A percentile compares a stretch with the other conserved stretches of the same genome.
These are phyloP conservation scores for Daphoenositta chrysoptera DNA, from an alignment of 2,113 vertebrate species.

Conservation along the genomic window DNA sequence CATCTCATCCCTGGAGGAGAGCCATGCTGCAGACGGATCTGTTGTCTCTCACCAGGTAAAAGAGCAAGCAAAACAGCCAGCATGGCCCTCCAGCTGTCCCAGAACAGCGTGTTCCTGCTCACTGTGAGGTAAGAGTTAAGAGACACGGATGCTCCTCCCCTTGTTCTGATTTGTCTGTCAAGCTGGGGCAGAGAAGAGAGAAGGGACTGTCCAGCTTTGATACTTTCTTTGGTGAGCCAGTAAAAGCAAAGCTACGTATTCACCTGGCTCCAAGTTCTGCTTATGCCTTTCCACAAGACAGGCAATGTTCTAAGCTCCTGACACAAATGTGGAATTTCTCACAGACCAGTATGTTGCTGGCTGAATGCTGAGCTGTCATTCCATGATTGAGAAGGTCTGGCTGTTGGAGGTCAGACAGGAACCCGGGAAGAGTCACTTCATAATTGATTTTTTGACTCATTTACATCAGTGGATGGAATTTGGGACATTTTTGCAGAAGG, in stretches of 20 bases:
- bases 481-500: not conserved
- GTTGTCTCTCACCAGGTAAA: not conserved
- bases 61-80: not conserved
- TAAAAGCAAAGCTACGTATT: not conserved
- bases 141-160: not conserved
- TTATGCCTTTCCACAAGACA: not conserved
- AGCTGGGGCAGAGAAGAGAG: not conserved
- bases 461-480: not conserved
- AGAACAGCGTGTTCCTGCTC: not conserved
- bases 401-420: not conserved
- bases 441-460: not conserved
- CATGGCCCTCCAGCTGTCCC: not conserved
- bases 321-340: not conserved
- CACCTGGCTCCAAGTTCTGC: not conserved
- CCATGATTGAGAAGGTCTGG: not conserved
- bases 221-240: not conserved
- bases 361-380: not conserved
- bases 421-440: not conserved
- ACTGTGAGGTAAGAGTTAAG: not conserved
- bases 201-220: not conserved
- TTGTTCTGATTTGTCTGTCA: not conserved
- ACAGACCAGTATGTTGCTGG: not conserved
- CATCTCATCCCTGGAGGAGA: too few species aligned
- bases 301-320: not conserved
- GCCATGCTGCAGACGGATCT: not conserved